Base-by-base conservation (phyloP, 2,888 invertebrate species). In the Conus canariensis region DNA sequence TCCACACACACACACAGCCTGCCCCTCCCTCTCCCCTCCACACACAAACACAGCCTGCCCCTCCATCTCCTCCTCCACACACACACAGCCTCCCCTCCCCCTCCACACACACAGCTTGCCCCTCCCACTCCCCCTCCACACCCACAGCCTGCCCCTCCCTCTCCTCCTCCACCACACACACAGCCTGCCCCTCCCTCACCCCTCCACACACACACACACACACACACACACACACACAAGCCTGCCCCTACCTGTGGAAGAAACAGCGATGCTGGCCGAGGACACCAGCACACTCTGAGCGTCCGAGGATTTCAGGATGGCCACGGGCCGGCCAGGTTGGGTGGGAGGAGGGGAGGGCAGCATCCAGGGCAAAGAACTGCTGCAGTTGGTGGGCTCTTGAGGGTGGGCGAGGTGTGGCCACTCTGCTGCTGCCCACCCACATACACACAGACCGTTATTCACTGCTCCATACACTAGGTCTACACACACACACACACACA, bases 281-380 rank as follows among this genome's bases (percentile, higher is more conserved):
- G 89, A 85, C 25, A 85, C 89, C 10, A 85, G 56, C 16, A 83
- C 25, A 74, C 77, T 92, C 70, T 94, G 94, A 25, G 95, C 96
- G 90, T 96, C 96, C 70, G 96, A 95, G 64, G 99, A 99, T 94
- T 99, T 97, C 95, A 99, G 98, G 95, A 99, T 92, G 99, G 99
- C 60, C 99, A 99, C 0, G 99, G 99, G 92, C 99, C 97, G 6
- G 99, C 99, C 98, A 99, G 98, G 30, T 99, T 99, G 25, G 95
- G 95, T 56, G 95, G 96, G 97, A 6, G 99, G 99, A 12, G 99
- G 98, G 10, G 96, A 95, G 10, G 95, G 95, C 60, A 96, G 92
- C 95, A 99, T 97, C 99, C 99, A 90, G 98, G 94, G 98, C 98
- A 97, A 98, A 98, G 97, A 98, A 98, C 95, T 98, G 98, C 56